Base-by-base conservation (phyloP, 37 sponge, comb jelly and placozoan species). In the Crambe crambe region DNA sequence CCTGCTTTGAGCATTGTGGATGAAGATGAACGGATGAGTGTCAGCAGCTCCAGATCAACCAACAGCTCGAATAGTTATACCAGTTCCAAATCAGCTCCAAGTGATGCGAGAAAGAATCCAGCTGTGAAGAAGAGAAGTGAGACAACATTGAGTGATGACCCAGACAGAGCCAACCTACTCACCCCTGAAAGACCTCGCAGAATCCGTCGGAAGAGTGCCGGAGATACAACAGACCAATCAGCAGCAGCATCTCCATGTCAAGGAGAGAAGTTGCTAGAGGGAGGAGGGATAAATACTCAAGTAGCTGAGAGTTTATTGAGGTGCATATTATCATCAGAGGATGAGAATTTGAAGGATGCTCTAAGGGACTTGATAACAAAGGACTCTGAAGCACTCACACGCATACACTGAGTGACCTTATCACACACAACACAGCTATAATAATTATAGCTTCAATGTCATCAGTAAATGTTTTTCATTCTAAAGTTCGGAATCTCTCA, bases 231-330 rank as follows among this genome's bases (percentile, higher is more conserved):
- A 36, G 36, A 15, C 47, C 1, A 29, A 20, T 38, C 25, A 42
- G n/a, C 15, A 10, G 74, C 61, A 56, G 37, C 12, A 1, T 1
- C 23, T 37, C n/a, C n/a, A n/a, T n/a, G n/a, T n/a, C n/a, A n/a
- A n/a, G n/a, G n/a, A n/a, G n/a, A n/a, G 62, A 2, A 31, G 77
- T 60, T 5, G 26, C 37, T 59, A 62, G 6, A 31, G 77, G 63
- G 9, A 1, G n/a, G n/a, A n/a, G n/a, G n/a, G n/a, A 31, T 77
- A 15, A 77, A 42, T 21, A 75, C 74, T 40, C 68, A 74, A 26
- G 68, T 88, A 77, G 88, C 78, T 51, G 83, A 77, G 1, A 63
- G 56, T 1, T 4, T 82, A 26, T 27, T 88, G 1, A 81, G 72
- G 23, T 82, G 63, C 63, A 68, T 88, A 2, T 36, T 87, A 37